Evolutionary conservation across 2,113 vertebrate genomes (phyloP).

Genomic region (Mobula hypostoma): DNA sequence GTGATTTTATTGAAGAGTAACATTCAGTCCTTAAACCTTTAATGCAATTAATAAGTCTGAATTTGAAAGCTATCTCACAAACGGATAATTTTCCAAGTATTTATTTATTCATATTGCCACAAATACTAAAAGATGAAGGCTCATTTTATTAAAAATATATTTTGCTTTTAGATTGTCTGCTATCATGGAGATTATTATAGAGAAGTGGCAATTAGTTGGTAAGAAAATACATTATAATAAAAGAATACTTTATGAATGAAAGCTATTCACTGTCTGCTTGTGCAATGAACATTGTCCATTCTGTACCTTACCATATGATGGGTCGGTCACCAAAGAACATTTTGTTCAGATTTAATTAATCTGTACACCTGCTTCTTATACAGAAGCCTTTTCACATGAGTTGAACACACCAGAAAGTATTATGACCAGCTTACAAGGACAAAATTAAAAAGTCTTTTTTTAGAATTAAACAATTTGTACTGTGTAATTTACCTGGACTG

Average conservation of each 20-base stretch:
- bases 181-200: neutral
- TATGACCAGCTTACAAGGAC: neutral
- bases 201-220: neutral
- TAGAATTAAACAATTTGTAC: slow-evolving; percentile 1
- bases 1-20: neutral
- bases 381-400: neutral
- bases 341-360: slow-evolving; percentile 36
- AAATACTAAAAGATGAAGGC: neutral
- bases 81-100: neutral
- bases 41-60: neutral
- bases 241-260: neutral
- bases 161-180: slow-evolving; percentile 9
- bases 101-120: neutral
- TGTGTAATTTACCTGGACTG: neutral
- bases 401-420: neutral
- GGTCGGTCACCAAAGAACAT: slow-evolving; percentile 30
- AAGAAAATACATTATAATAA: slow-evolving; percentile 1
- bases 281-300: neutral
- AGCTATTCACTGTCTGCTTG: neutral
- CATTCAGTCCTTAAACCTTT: neutral
- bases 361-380: slow-evolving; percentile 33
- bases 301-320: neutral
- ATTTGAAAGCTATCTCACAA: neutral
- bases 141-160: slow-evolving; percentile 15
- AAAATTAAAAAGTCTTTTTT: slow-evolving; percentile 11